Base-by-base conservation (phyloP, 2,888 invertebrate genomes). In the Plebejus argus region DNA sequence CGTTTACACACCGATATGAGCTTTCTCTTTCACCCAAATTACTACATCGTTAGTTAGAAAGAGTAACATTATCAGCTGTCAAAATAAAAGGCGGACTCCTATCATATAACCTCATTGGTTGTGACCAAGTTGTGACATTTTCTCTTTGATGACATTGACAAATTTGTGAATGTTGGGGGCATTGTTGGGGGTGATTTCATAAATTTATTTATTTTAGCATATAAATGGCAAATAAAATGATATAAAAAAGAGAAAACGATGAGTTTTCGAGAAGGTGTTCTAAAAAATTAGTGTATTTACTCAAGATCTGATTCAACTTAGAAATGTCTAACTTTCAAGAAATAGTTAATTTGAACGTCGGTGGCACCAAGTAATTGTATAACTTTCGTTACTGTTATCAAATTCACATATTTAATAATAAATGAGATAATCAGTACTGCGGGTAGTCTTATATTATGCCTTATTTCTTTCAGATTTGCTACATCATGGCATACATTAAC, bases 401-500 rank as follows among this genome's bases (percentile, higher is more conserved):
- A 66, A 66, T 66, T 28, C 4, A 18, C 15, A 18, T 28, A 28
- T 33, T 66, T 33, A 33, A 0, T 6, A 6, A 15, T 28, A 66
- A 33, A 28, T 33, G 6, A 66, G 18, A 10, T 66, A 6, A 33
- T 58, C 20, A 61, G 23, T 12, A 61, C 23, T 23, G 0, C 0
- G 15, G 23, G 10, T 12, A 15, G 5, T 66, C 6, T 28, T 78
- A 45, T 79, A 70, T 76, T 79, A 70, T 76, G 61, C 61, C 39
- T 78, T 77, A 82, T 80, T 81, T 66, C 45, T 87, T 94, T 77
- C 86, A 98, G 99, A 90, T 99, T 99, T 92, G 97, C 99, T 58
- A 99, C 99, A 80, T 99, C 99, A 78, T 96, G 97, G 86, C 98
- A 99, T 90, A 99, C 99, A 56, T 93, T 99, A 80, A 98, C 98